Conservation (phyloP, 2,113 vertebrate genomes). For the Paradoxurus hermaphroditus region DNA sequence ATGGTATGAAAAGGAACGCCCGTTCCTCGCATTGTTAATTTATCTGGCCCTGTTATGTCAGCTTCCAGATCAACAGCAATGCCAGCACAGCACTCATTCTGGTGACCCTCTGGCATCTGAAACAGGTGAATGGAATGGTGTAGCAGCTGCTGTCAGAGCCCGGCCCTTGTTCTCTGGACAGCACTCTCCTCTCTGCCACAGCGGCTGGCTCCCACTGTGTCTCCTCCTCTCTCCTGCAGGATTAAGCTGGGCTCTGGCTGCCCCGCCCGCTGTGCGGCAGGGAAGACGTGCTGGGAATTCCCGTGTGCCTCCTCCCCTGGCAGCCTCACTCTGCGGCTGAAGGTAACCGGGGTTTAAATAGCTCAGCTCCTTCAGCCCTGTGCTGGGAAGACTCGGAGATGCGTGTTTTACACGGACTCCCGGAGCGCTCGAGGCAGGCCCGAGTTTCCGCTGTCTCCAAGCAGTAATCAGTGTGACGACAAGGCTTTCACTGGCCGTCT, state of each 20-base stretch:
- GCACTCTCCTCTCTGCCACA: neutral
- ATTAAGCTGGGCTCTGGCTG: neutral
- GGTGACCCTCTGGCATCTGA: neutral
- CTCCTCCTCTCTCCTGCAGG: neutral
- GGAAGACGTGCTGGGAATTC: neutral
- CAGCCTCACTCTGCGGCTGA: neutral
- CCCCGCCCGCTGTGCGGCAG: neutral
- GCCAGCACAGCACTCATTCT: neutral
- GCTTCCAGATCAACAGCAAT: neutral
- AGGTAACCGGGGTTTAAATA: neutral
- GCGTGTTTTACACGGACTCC: neutral
- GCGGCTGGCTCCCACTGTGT: neutral
- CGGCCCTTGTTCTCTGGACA: fast-evolving
- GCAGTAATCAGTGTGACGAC: neutral
- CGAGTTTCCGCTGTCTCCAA: fast-evolving
- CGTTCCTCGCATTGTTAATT: neutral
- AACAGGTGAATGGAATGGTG: fast-evolving
- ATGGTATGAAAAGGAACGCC: neutral
- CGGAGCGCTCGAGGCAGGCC: neutral
- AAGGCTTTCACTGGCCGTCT: neutral
- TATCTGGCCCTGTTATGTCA: neutral
- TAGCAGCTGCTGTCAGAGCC: neutral
- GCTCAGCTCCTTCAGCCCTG: too few relatives aligned
- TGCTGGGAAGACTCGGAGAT: neutral
- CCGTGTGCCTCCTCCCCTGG: neutral